Percentiles rank a stretch among this genome's conserved stretches.
Evolutionary conservation across 2,888 invertebrate genomes (phyloP).

Genomic region (Altica lythri): DNA sequence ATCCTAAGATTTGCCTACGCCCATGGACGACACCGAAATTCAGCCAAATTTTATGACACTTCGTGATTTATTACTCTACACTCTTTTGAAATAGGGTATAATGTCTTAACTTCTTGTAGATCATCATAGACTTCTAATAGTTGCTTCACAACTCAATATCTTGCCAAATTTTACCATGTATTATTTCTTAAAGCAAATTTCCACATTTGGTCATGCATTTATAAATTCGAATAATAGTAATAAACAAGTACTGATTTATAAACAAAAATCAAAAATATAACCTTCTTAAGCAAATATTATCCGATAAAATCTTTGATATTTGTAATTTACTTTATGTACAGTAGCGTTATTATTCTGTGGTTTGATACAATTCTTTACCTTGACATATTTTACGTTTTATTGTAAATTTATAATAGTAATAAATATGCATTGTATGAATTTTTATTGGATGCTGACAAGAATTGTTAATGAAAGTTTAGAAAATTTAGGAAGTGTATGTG

Average conservation of each 20-base stretch:
- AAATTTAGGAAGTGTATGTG: background rate
- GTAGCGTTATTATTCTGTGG: background rate
- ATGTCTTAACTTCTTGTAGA: no score
- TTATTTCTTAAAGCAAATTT: background rate
- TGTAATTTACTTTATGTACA: background rate
- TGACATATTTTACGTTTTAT: background rate
- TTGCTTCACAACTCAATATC: no score
- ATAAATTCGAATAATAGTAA: background rate
- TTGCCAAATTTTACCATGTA: background rate
- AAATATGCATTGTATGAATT: no score
- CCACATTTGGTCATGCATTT: background rate
- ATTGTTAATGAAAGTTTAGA: no score
- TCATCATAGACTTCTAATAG: no score
- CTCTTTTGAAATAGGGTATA: no score
- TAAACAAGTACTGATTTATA: background rate
- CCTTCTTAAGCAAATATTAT: background rate
- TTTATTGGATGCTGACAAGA: no score
- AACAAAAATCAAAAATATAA: background rate
- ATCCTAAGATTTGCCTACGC: no score
- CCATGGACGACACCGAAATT: no score
- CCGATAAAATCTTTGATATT: background rate
- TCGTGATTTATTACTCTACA: no score
- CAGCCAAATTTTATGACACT: no score
- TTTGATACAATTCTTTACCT: slow-evolving; percentile 2
- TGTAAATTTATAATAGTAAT: background rate